Base-by-base conservation (phyloP, 2,113 vertebrate genomes). In the Polypterus bichir region DNA sequence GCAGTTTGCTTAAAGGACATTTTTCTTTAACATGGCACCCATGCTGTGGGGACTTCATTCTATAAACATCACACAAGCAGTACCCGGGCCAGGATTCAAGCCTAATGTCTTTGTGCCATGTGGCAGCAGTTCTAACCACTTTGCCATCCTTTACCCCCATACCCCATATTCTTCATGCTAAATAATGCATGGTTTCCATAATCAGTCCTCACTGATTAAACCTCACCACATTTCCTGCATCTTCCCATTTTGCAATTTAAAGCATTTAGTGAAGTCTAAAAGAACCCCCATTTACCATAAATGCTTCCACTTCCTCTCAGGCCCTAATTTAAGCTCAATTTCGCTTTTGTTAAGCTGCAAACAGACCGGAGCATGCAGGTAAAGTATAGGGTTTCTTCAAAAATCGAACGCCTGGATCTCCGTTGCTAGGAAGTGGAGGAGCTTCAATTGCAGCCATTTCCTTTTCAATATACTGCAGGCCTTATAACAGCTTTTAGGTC, bases 401-500 rank as follows among this genome's bases (percentile, higher is more conserved):
- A 80, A 72, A 73, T 81, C 78, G 81, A 73, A 72, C 77, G 79
- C 81, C 74, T 10, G 66, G 74, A 81, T 77, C 77, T 80, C 80
- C 62, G 85, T 90, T 90, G 85, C 91, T 88, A 85, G 79, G 89
- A 89, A 91, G 91, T 88, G 77, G 73, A 80, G 77, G 74, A 81
- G 80, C 80, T 80, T 83, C 83, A 85, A 88, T 89, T 88, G 91
- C 85, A 83, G 86, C 88, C 86, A 89, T 92, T 93, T 92, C 90
- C 90, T 92, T 79, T 77, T 83, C 84, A 73, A 81, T 67, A 69
- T 81, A 83, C 86, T 80, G 85, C 87, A 84, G 89, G 81, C 88
- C 88, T 88, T 85, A 90, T 92, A 91, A 94, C 89, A 88, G 88
- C 86, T 72, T 92, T 91, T 88, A 93, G 86, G 86, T 88, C 86